phyloP scores from a whole-genome alignment of 2,113 vertebrate species.

The Eptatretus burgeri region DNA sequence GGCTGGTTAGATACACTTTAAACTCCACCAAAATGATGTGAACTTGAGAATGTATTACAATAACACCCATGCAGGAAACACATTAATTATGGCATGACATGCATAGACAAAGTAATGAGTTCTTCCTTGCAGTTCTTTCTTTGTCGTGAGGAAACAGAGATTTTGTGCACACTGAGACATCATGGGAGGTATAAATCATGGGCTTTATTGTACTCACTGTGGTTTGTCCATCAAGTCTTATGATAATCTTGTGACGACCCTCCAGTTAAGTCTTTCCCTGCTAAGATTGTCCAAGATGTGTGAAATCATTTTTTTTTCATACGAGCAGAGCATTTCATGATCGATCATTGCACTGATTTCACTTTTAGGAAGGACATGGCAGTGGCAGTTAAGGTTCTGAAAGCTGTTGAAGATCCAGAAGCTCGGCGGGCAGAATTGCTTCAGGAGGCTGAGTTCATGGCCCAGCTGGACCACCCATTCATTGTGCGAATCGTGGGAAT shows the following conservation, averaged over 20 bases:
- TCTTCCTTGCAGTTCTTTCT: too few relatives aligned
- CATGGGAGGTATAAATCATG: neutral
- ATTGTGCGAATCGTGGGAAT: conserved; percentile 94
- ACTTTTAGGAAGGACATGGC: conserved; percentile 31
- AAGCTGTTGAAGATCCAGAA: conserved; percentile 42
- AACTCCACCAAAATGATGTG: too few relatives aligned
- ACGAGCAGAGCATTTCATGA: conserved; percentile 8
- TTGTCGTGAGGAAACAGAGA: too few relatives aligned
- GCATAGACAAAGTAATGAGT: too few relatives aligned
- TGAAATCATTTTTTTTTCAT: neutral
- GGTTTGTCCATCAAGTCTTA: neutral
- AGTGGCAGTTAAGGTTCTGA: conserved; percentile 78
- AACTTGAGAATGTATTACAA: too few relatives aligned
- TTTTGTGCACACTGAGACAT: neutral
- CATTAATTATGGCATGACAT: too few relatives aligned
- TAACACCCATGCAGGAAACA: too few relatives aligned
- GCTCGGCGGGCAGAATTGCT: conserved; percentile 46
- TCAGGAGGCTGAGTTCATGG: conserved; percentile 68
- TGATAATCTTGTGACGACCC: neutral
- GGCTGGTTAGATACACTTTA: too few relatives aligned
- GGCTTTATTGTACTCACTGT: neutral
- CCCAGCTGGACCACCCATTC: conserved; percentile 79
- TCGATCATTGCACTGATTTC: too few relatives aligned
- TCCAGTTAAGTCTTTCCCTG: neutral
- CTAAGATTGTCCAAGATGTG: neutral